A percentile compares a stretch with the other conserved stretches of the same genome.
Evolutionary conservation across 1,140 invertebrate species (phyloP).

Genomic region (Holotrichia oblita): DNA sequence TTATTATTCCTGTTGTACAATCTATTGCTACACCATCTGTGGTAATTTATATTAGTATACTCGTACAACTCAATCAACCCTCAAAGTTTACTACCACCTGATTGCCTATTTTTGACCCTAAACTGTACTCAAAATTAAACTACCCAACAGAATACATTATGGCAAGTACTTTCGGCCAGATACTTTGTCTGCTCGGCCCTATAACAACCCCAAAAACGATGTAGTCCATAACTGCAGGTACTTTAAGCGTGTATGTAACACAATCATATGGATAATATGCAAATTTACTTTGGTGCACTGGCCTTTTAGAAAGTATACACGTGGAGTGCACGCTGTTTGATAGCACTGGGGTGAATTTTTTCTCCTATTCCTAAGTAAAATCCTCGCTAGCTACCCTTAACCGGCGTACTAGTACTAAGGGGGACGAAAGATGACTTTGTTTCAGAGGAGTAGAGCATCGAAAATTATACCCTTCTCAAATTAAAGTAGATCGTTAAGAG

Average conservation of each 20-base stretch:
- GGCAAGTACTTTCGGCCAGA: neutral
- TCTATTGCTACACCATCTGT: too few relatives aligned
- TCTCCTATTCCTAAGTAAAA: neutral
- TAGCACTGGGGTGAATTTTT: neutral
- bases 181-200: neutral
- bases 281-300: neutral
- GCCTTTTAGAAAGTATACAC: neutral
- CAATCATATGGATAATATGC: neutral
- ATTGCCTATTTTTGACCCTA: neutral
- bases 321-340: neutral
- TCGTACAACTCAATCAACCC: too few relatives aligned
- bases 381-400: neutral
- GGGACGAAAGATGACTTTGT: constrained; percentile 28
- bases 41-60: too few relatives aligned
- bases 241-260: neutral
- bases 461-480: constrained; percentile 39
- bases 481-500: constrained; percentile 47
- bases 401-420: neutral
- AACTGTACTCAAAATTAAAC: neutral
- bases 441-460: neutral
- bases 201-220: too few relatives aligned
- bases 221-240: too few relatives aligned
- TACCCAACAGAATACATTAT: neutral
- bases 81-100: too few relatives aligned
- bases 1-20: too few relatives aligned